phyloP scores from a whole-genome alignment of 2,113 vertebrate species.

The Excalfactoria chinensis region DNA sequence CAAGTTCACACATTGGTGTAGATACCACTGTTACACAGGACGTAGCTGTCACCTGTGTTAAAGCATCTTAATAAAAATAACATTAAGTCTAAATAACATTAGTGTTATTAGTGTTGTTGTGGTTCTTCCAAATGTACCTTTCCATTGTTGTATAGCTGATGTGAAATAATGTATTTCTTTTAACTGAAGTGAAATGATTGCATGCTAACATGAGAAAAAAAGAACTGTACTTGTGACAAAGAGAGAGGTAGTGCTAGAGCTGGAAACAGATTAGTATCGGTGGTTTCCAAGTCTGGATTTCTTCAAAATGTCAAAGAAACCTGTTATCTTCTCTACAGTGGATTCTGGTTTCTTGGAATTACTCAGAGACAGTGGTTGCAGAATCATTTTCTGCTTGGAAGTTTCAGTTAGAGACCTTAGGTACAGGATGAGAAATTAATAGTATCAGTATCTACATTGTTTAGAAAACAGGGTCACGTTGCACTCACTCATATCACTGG shows the following conservation, averaged over 20 bases:
- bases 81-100: not conserved
- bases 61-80: not conserved
- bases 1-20: not conserved
- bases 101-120: not conserved
- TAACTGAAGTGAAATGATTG: not conserved
- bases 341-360: not conserved
- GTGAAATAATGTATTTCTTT: not conserved
- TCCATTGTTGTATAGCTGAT: not conserved
- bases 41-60: not conserved
- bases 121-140: not conserved
- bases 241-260: not conserved
- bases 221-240: not conserved
- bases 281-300: not conserved
- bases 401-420: not conserved
- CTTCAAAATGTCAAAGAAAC: not conserved
- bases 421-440: not conserved
- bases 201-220: not conserved
- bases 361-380: not conserved
- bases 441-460: not conserved
- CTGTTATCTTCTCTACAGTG: not conserved
- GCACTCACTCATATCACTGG: not conserved
- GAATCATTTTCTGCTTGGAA: not conserved
- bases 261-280: not conserved
- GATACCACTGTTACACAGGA: not conserved
- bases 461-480: constrained; percentile 10